Evolutionary conservation across 2,797 vertebrate genomes (phyloP).

Genomic region (Sarcoramphus papa): DNA sequence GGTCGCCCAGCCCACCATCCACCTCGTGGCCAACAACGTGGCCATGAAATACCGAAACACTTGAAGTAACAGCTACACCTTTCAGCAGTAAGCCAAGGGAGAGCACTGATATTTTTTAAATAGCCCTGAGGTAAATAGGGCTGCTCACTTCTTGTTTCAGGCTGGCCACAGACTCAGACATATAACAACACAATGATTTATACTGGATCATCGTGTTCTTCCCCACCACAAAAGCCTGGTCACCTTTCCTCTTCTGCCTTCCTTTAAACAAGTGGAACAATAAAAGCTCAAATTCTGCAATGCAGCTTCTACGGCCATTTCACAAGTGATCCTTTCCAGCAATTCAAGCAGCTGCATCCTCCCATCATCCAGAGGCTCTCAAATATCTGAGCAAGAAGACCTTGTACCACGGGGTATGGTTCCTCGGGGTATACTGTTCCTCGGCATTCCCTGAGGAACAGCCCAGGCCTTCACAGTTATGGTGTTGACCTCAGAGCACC

Average conservation of each 20-base stretch:
- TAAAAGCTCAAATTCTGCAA: not conserved
- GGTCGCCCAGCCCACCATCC: not conserved
- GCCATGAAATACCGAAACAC: not conserved
- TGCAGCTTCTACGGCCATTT: not conserved
- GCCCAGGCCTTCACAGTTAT: not conserved
- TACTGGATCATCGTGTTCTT: not conserved
- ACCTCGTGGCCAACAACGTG: rapidly evolving
- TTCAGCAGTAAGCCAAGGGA: not conserved
- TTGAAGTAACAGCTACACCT: not conserved
- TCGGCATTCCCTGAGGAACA: not conserved
- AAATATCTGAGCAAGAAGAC: not conserved
- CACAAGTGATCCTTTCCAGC: not conserved
- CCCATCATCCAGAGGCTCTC: not conserved
- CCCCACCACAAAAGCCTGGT: not conserved
- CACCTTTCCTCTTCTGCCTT: not conserved
- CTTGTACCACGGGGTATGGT: not conserved
- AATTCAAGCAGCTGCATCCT: not conserved
- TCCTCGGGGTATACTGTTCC: no score
- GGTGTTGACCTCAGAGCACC: not conserved
- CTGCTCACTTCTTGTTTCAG: not conserved
- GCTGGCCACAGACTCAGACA: not conserved
- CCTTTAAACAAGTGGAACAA: not conserved
- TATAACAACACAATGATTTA: not conserved
- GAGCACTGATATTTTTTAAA: not conserved
- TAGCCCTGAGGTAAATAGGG: not conserved